Base-by-base conservation (phyloP, 2,888 invertebrate species). In the Fabriciana adippe region DNA sequence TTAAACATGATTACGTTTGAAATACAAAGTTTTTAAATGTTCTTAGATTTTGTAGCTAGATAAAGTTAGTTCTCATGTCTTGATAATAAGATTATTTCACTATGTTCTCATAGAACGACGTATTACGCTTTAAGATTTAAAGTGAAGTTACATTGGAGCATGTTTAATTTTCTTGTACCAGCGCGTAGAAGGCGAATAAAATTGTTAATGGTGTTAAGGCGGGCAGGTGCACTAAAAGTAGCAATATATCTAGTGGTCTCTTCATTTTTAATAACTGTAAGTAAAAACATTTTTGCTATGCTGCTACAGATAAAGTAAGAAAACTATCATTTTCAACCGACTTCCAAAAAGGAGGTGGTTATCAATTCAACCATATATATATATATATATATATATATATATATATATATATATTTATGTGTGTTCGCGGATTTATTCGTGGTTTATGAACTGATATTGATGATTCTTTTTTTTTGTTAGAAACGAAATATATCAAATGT, bases 191-290 rank as follows among this genome's bases (percentile, higher is more conserved):
- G 41, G 41, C 41, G 61, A 61, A 51, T 61, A 53, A 61, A 53
- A 61, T 35, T 61, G 53, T 61, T 61, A 61, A 53, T 53, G 61
- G 61, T 51, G 51, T 53, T 35, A 61, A 61, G 51, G 31, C 47
- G 59, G 48, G 61, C 61, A 61, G 61, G 61, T 61, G 61, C 53
- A 53, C 35, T 61, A 51, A 51, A 61, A 61, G 51, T 35, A 51
- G 61, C 51, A 61, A 61, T 61, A 53, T 50, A 53, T 61, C 51
- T 35, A 53, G 53, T 53, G 61, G 61, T 53, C 61, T 18, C 51
- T 61, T 61, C 53, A 61, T 41, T 53, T 53, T 61, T 61, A 61
- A 61, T 61, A 35, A 35, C 15, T 15, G 51, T 41, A 61, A 61
- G 61, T 61, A 41, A 61, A 61, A 61, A 61, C 18, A 61, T 53